Base-by-base conservation (phyloP, 1,140 invertebrate genomes). In the Babylonia areolata region DNA sequence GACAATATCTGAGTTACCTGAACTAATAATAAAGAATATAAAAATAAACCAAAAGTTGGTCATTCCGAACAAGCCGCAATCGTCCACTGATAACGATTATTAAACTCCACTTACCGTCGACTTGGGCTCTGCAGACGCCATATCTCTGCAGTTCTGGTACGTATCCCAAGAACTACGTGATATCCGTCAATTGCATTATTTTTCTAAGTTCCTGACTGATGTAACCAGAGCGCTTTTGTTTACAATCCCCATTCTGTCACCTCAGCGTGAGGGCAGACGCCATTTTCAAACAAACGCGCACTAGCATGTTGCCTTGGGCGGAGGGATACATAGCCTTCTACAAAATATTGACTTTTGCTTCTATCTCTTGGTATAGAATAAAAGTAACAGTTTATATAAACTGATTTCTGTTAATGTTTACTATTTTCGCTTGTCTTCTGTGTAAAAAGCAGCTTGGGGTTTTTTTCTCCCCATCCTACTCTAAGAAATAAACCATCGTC, bases 201-300 rank as follows among this genome's bases (percentile, higher is more conserved):
- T 28, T 64, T 12, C 58, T 64, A 64, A 64, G 58, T 64, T 23
- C 58, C 58, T 64, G 2, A 64, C 58, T 64, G 58, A 5, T 23
- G 28, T 64, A 23, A 64, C 58, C 0, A 12, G 17, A 64, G 28
- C 20, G 58, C 58, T 23, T 6, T n/a, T 12, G 58, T 23, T 64
- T 64, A 64, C 28, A 64, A 64, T 64, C 58, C 58, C 15, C 28
- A 64, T 64, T 64, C 3, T 40, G 75, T 77, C 75, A 77, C 35
- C 35, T 40, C 35, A 9, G 9, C 5, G 20, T 15, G 28, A 9
- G 35, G 20, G 23, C 28, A 3, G 82, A 23, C 82, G 82, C 82
- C 82, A 84, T 84, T 84, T 84, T 84, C 82, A 84, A 84, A 84
- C 82, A 84, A 84, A 84, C 82, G 82, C 82, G 82, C 82, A 84